Conservation (phyloP, 2,888 invertebrate genomes). For the Coleophora deauratella region DNA sequence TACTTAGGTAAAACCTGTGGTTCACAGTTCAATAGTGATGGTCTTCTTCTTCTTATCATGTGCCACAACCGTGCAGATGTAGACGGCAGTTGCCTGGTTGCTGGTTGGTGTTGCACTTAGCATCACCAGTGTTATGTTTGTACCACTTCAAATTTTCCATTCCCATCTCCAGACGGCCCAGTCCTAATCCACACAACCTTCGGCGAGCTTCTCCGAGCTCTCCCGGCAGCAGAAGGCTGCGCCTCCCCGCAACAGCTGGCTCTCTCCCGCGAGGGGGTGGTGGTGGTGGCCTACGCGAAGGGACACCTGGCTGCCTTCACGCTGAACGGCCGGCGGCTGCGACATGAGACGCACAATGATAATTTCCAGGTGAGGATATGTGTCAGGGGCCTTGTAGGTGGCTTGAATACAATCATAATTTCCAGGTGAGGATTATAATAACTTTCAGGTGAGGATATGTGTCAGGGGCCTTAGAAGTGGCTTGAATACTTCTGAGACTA, state of each 20-base stretch:
- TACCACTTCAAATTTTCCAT: too few relatives aligned
- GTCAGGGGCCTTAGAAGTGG: too few relatives aligned
- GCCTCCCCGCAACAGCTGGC: conserved; percentile 89
- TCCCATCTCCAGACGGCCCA: conserved; percentile 95
- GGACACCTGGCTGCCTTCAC: conserved; percentile 96
- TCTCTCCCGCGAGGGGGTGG: conserved; percentile 96
- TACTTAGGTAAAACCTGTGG: too few relatives aligned
- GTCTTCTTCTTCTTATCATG: too few relatives aligned
- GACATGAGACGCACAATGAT: conserved; percentile 95
- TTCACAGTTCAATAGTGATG: too few relatives aligned
- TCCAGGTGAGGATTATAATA: too few relatives aligned
- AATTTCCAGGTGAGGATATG: conserved; percentile 84
- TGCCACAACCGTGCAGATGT: too few relatives aligned
- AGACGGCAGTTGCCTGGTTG: too few relatives aligned
- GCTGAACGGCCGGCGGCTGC: conserved; percentile 91
- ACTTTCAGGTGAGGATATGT: conserved; percentile 82
- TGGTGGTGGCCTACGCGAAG: conserved; percentile 94
- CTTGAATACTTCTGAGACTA: too few relatives aligned
- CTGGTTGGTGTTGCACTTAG: too few relatives aligned
- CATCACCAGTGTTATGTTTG: too few relatives aligned
- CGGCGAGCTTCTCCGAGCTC: conserved; percentile 94
- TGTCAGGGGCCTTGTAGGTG: too few relatives aligned
- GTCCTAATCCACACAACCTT: conserved; percentile 98
- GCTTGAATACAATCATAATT: not conserved
- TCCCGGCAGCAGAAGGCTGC: conserved; percentile 84